Evolutionary conservation across 1,140 invertebrate species (phyloP).

Genomic region (Papilio aristodemus): DNA sequence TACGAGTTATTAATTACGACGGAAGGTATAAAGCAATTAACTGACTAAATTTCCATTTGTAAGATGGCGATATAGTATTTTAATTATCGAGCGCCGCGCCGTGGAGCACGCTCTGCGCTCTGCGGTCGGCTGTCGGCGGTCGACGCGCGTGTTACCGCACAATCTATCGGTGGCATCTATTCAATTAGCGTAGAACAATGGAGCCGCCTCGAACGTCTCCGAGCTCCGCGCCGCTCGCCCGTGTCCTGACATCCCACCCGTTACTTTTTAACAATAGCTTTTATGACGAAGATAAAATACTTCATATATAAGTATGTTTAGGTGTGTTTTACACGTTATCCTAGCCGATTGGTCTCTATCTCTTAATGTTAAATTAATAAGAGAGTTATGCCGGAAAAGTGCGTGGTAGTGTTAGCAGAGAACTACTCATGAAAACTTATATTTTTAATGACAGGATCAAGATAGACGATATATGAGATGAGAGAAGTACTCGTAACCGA

Average conservation of each 20-base stretch:
- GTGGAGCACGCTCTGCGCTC: not conserved
- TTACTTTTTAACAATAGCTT: slow-evolving; percentile 31
- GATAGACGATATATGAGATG: too few species aligned
- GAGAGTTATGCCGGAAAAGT: too few species aligned
- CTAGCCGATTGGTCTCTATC: too few species aligned
- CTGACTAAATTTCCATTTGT: slow-evolving; percentile 29
- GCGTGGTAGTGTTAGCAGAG: too few species aligned
- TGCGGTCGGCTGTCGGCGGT: slow-evolving; percentile 25
- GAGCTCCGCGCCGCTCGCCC: slow-evolving; percentile 37
- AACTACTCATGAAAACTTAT: too few species aligned
- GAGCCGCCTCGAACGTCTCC: slow-evolving; percentile 40
- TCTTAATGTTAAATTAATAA: too few species aligned
- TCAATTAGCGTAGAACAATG: slow-evolving; percentile 74
- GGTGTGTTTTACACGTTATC: too few species aligned
- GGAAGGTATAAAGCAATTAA: slow-evolving; percentile 19
- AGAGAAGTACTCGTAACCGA: too few species aligned
- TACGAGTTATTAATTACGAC: not conserved
- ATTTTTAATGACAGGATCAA: too few species aligned
- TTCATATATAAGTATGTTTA: not conserved
- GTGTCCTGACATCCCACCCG: slow-evolving; percentile 32
- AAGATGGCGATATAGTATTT: slow-evolving; percentile 32
- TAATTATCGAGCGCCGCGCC: slow-evolving; percentile 29
- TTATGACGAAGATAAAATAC: slow-evolving; percentile 31
- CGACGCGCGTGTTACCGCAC: slow-evolving; percentile 36
- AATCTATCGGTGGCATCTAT: slow-evolving; percentile 74